Evolutionary conservation across 2,888 invertebrate species (phyloP).

Genomic region (Oxytorus armatus): DNA sequence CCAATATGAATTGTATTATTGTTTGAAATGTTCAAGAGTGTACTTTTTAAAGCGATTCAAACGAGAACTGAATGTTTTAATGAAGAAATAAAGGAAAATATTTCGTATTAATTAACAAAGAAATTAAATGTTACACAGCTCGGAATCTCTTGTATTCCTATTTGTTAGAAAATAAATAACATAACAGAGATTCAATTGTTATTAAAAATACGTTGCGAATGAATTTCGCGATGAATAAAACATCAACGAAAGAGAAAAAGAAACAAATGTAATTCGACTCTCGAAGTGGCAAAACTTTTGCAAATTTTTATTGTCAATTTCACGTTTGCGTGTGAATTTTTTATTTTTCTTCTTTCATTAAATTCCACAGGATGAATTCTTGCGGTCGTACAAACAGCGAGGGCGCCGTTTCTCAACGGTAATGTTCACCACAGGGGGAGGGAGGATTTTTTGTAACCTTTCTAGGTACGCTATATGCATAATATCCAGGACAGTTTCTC

Average conservation of each 20-base stretch:
- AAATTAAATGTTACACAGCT: no score
- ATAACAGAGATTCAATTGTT: no score
- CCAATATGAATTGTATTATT: no score
- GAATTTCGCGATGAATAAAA: neutral
- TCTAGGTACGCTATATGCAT: conserved; percentile 1
- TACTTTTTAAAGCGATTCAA: no score
- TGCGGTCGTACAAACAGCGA: conserved; percentile 4
- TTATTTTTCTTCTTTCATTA: neutral
- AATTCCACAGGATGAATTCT: conserved; percentile 1
- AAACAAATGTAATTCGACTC: neutral
- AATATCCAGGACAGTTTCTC: conserved; percentile 31
- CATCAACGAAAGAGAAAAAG: neutral
- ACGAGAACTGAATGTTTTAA: no score
- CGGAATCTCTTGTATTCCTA: no score
- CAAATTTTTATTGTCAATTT: neutral
- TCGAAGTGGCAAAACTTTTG: neutral
- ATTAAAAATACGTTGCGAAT: no score
- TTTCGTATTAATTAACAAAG: no score
- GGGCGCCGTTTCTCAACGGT: conserved; percentile 5
- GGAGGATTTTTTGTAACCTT: conserved; percentile 20
- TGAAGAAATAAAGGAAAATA: no score
- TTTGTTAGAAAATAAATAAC: no score
- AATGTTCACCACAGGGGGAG: conserved; percentile 8
- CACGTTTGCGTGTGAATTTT: neutral
- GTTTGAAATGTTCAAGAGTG: no score